These are phyloP conservation scores for Cyclura pinguis DNA, from an alignment of 2,797 vertebrate genomes.

Conservation along the genomic window DNA sequence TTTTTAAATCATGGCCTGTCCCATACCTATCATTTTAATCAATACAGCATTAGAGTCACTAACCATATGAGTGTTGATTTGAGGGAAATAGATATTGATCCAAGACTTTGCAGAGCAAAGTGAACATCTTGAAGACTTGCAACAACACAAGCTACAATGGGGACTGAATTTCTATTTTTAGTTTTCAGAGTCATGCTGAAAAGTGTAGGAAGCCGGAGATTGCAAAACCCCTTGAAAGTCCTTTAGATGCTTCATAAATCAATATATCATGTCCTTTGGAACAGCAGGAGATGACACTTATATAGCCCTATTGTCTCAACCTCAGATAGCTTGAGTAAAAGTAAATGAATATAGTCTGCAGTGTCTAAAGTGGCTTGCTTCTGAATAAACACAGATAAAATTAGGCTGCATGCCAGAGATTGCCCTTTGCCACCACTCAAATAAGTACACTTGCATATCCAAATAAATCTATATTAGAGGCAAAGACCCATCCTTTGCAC, in stretches of 20 bases:
- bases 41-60: conserved; percentile 17
- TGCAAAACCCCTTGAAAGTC: neutral
- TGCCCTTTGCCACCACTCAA: neutral
- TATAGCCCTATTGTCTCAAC: neutral
- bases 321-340: conserved; percentile 5
- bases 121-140: conserved; percentile 9
- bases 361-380: neutral
- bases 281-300: neutral
- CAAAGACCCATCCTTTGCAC: neutral
- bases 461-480: neutral
- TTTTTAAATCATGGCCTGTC: neutral
- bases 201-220: conserved; percentile 10
- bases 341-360: neutral
- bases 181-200: conserved; percentile 14
- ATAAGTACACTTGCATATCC: neutral
- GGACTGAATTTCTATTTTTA: conserved; percentile 30
- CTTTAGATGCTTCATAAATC: conserved; percentile 15
- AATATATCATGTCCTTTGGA: conserved; percentile 10
- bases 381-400: neutral
- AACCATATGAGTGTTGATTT: conserved; percentile 9
- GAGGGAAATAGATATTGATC: conserved; percentile 22
- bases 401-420: neutral
- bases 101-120: conserved; percentile 38
- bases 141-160: neutral
- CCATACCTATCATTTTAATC: conserved; percentile 31